Percentiles rank a stretch among this genome's conserved stretches.
phyloP scores from a whole-genome alignment of 2,797 vertebrate genomes.

The Sitta carolinensis region DNA sequence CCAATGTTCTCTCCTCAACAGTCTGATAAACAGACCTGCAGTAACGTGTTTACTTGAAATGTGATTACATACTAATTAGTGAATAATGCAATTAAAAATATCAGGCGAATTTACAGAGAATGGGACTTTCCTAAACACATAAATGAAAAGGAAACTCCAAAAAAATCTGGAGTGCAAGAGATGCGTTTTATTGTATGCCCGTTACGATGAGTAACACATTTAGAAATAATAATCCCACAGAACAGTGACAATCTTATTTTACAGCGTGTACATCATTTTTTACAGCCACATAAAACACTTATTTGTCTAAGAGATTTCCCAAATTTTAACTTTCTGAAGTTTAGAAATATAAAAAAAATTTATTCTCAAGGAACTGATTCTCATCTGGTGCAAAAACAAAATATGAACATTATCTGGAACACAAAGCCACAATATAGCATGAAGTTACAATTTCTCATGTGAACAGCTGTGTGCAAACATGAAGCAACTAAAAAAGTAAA shows the following conservation, averaged over 20 bases:
- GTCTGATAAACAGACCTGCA: not conserved
- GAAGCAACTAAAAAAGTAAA: constrained; percentile 79
- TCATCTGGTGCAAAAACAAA: constrained; percentile 83
- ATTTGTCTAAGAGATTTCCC: constrained; percentile 76
- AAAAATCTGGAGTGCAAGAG: constrained; percentile 79
- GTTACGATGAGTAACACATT: constrained; percentile 83
- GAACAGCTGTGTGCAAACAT: constrained; percentile 80
- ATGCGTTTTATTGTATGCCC: constrained; percentile 84
- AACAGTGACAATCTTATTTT: constrained; percentile 85
- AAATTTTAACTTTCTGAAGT: constrained; percentile 79
- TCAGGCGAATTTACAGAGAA: not conserved
- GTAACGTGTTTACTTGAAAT: not conserved
- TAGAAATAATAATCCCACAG: constrained; percentile 83
- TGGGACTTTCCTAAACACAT: not conserved
- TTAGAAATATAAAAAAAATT: constrained; percentile 81
- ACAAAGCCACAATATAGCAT: constrained; percentile 81
- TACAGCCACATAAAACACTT: constrained; percentile 84
- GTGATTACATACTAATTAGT: not conserved
- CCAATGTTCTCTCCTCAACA: not conserved
- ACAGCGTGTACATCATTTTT: constrained; percentile 85
- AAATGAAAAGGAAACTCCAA: constrained; percentile 67
- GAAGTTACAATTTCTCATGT: constrained; percentile 77
- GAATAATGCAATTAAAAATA: not conserved
- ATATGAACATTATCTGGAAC: constrained; percentile 77
- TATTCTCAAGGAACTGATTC: constrained; percentile 81